A percentile compares a stretch with the other conserved stretches of the same genome.
These are phyloP conservation scores for Pampusana beccarii DNA, from an alignment of 2,113 vertebrate species.

Conservation along the genomic window DNA sequence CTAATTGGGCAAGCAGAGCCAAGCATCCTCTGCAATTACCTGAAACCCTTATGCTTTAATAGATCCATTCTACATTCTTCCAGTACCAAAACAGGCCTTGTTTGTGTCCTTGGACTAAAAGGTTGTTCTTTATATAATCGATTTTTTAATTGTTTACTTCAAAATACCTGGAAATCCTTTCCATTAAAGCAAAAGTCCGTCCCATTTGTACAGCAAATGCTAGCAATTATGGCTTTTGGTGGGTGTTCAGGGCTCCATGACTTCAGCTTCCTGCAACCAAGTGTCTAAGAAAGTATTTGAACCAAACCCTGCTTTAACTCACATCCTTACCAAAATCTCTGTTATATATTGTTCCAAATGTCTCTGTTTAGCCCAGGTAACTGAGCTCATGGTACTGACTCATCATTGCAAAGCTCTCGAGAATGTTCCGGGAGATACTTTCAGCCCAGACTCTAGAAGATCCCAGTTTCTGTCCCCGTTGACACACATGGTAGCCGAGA, in stretches of 20 bases:
- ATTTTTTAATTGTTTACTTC: slow-evolving; percentile 50
- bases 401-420: not conserved
- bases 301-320: not conserved
- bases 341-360: not conserved
- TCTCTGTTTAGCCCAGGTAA: not conserved
- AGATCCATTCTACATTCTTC: not conserved
- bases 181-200: slow-evolving; percentile 9
- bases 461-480: not conserved
- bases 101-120: slow-evolving; percentile 15
- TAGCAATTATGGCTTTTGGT: not conserved
- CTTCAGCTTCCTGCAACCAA: not conserved
- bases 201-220: not conserved
- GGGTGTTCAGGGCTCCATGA: not conserved
- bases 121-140: not conserved
- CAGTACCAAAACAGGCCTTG: not conserved
- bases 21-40: not conserved
- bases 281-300: not conserved
- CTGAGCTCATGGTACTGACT: not conserved
- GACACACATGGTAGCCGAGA: not conserved
- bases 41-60: not conserved
- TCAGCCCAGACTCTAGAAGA: not conserved
- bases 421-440: not conserved
- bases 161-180: slow-evolving; percentile 36
- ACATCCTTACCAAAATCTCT: not conserved
- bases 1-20: not conserved